Conservation (phyloP, 2,113 vertebrate genomes). For the Hyaena hyaena region DNA sequence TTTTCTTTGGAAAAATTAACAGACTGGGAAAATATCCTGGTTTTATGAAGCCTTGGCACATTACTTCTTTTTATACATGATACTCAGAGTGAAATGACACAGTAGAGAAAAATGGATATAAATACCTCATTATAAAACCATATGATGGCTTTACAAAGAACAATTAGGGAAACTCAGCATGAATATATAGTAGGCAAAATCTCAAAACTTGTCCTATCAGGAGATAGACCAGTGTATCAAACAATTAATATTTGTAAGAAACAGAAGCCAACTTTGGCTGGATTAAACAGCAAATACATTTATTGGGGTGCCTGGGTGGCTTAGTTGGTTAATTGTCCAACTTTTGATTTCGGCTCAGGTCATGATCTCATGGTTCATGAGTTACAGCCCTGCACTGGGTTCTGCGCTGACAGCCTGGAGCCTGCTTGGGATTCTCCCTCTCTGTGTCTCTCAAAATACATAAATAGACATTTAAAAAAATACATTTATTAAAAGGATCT, state of each 20-base stretch:
- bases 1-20: constrained; percentile 33
- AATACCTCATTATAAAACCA: neutral
- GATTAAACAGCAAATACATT: constrained; percentile 35
- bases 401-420: too few species aligned
- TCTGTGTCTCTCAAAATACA: too few species aligned
- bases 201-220: neutral
- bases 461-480: neutral
- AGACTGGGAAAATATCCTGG: neutral
- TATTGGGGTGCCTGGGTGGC: neutral
- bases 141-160: neutral
- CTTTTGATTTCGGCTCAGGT: too few species aligned
- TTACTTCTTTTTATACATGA: constrained; percentile 30
- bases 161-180: neutral
- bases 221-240: neutral
- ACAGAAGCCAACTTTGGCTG: neutral
- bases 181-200: neutral
- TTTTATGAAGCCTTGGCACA: constrained; percentile 28
- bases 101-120: constrained; percentile 25
- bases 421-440: too few species aligned
- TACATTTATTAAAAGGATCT: neutral
- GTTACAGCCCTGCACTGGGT: too few species aligned
- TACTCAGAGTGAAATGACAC: neutral
- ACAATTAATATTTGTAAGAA: neutral
- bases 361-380: too few species aligned
- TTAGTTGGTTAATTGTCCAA: too few species aligned